Percentiles rank a stretch among this genome's conserved stretches.
Conservation (phyloP, 2,113 vertebrate genomes). For the Stercorarius parasiticus region DNA sequence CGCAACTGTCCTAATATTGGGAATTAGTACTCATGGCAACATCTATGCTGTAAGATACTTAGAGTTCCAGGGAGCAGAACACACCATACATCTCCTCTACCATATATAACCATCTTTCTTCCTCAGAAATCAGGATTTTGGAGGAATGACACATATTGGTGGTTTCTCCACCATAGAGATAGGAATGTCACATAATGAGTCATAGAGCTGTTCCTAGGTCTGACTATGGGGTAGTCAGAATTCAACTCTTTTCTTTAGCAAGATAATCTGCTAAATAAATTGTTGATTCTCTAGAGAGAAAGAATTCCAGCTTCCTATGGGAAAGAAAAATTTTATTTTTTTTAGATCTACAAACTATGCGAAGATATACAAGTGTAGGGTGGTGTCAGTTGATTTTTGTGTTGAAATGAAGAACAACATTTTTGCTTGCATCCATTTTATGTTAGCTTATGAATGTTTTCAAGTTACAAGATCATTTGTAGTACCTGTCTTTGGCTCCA, state of each 20-base stretch:
- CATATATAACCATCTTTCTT: background rate
- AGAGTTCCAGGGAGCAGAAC: background rate
- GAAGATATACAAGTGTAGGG: background rate
- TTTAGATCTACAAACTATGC: background rate
- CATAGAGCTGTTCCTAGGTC: background rate
- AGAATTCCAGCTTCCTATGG: background rate
- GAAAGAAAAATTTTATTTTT: background rate
- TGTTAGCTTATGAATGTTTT: background rate
- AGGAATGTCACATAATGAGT: background rate
- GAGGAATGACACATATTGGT: background rate
- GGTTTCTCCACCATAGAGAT: background rate
- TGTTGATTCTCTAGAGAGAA: background rate
- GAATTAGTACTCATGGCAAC: background rate
- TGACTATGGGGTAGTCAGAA: background rate
- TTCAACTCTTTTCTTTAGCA: background rate
- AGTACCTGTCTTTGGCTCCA: slow-evolving; percentile 94
- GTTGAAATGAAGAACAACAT: background rate
- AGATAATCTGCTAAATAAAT: background rate
- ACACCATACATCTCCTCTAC: background rate
- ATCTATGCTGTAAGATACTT: accelerated
- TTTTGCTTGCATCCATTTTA: background rate
- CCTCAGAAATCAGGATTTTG: background rate
- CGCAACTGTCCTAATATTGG: background rate
- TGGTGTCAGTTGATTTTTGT: background rate
- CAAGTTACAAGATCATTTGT: background rate